These are phyloP conservation scores for Cheilosia vernalis DNA, from an alignment of 2,888 invertebrate species.

Conservation along the genomic window DNA sequence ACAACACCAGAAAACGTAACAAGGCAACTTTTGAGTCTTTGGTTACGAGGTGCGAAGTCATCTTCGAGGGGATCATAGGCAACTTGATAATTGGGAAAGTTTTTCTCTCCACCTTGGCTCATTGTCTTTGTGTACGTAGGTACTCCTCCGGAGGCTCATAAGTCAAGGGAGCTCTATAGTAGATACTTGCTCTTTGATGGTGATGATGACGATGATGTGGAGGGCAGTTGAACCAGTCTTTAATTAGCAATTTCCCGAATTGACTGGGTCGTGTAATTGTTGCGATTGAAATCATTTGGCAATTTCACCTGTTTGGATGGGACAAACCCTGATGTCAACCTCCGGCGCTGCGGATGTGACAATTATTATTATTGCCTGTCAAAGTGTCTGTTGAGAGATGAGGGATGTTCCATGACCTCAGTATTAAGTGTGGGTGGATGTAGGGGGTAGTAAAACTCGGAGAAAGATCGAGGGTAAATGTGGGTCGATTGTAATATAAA, in stretches of 20 bases:
- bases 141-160: not conserved
- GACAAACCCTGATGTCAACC: not conserved
- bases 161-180: not conserved
- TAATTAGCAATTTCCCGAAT: conserved; percentile 1
- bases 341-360: not conserved
- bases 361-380: conserved; percentile 1
- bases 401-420: not conserved
- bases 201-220: not conserved
- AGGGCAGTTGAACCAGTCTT: not conserved
- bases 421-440: not conserved
- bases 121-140: not conserved
- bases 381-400: not conserved
- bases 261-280: not conserved
- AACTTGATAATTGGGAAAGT: conserved; percentile 15
- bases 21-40: not conserved
- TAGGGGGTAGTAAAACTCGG: no score
- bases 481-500: no score
- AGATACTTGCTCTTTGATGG: not conserved
- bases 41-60: conserved; percentile 16
- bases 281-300: not conserved
- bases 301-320: not conserved
- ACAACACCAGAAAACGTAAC: not conserved
- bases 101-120: not conserved
- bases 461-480: no score
- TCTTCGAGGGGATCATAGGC: conserved; percentile 7